phyloP scores from a whole-genome alignment of 1,140 invertebrate genomes.

The Aphelenchoides fujianensis region DNA sequence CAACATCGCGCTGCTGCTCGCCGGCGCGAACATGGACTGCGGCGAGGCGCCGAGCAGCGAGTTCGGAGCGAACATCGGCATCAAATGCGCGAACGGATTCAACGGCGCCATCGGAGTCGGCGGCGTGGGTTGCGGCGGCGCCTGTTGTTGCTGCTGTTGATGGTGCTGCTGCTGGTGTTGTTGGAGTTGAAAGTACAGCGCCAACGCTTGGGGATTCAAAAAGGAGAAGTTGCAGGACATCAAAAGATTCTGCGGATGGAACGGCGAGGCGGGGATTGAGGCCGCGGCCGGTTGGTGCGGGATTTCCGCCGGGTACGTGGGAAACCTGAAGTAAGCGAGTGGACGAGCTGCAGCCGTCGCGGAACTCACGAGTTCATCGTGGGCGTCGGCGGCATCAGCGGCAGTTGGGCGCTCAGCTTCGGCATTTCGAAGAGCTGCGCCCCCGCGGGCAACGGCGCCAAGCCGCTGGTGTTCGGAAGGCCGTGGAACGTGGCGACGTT shows the following conservation, averaged over 20 bases:
- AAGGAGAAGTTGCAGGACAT: constrained; percentile 14
- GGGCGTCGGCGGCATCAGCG: background rate
- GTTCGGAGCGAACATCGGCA: background rate
- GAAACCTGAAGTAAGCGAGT: background rate
- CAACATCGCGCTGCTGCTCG: background rate
- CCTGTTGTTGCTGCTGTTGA: constrained; percentile 3
- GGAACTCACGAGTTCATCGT: background rate
- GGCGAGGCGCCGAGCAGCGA: background rate
- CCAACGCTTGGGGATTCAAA: background rate
- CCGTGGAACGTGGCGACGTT: constrained; percentile 11
- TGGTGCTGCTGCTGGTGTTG: constrained; percentile 1
- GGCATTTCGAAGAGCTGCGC: constrained; percentile 9
- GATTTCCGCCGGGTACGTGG: background rate
- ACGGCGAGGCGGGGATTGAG: background rate
- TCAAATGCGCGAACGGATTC: constrained; percentile 1
- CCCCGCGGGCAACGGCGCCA: background rate
- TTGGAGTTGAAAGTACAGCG: constrained; percentile 4
- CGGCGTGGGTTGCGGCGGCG: background rate
- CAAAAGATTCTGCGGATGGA: background rate
- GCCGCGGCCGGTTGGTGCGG: background rate
- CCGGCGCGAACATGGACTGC: background rate
- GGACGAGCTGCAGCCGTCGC: no score
- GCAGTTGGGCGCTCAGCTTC: background rate
- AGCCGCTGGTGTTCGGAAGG: background rate
- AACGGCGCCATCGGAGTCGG: background rate